phyloP scores from a whole-genome alignment of 2,888 invertebrate genomes.

The Caenorhabditis afra region DNA sequence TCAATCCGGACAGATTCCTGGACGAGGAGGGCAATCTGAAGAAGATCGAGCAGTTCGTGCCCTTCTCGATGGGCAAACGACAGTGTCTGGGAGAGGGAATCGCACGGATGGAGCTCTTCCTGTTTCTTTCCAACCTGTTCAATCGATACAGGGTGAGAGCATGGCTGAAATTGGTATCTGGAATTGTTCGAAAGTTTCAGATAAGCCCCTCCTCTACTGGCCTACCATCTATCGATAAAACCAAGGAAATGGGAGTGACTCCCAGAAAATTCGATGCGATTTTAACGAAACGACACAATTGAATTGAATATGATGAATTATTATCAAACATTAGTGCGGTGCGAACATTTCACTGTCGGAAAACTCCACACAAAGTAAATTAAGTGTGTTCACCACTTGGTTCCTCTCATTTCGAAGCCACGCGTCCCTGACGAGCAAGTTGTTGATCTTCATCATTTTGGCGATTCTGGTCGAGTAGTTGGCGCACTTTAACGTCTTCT shows the following conservation, averaged over 20 bases:
- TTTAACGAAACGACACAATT: conserved; percentile 13
- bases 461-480: conserved; percentile 21
- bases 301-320: no score
- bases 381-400: background rate
- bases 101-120: conserved; percentile 61
- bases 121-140: conserved; percentile 59
- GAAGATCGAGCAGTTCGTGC: conserved; percentile 58
- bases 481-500: conserved; percentile 1
- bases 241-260: conserved; percentile 22
- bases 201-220: background rate
- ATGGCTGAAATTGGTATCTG: no score
- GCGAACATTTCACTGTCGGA: conserved; percentile 23
- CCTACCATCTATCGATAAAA: conserved; percentile 14
- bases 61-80: conserved; percentile 65
- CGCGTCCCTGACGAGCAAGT: conserved; percentile 3
- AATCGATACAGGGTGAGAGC: conserved; percentile 45
- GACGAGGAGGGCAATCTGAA: conserved; percentile 32
- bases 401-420: conserved; percentile 15
- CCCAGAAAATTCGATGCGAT: conserved; percentile 25
- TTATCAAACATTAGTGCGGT: background rate
- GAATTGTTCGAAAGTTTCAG: conserved; percentile 23
- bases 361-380: conserved; percentile 18
- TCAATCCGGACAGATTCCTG: conserved; percentile 57
- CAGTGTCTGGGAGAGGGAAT: conserved; percentile 62
- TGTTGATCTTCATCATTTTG: conserved; percentile 24